phyloP scores from a whole-genome alignment of 2,113 vertebrate species.

The Gavialis gangeticus region DNA sequence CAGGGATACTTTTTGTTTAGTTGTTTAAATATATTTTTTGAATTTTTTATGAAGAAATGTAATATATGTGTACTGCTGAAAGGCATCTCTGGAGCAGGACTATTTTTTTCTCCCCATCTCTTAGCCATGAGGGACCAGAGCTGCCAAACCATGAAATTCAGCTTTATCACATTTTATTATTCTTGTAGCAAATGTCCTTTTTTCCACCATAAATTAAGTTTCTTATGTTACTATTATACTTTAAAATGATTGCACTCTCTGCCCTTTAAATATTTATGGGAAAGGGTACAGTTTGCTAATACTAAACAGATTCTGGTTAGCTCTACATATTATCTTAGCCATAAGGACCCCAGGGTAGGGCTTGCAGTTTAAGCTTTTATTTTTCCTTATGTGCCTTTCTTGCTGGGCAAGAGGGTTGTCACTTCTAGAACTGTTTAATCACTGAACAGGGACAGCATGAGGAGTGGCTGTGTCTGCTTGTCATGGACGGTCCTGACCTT shows the following conservation, averaged over 20 bases:
- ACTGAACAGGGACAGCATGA: background rate
- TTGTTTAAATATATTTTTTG: constrained; percentile 45
- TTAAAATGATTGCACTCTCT: constrained; percentile 60
- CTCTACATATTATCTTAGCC: background rate
- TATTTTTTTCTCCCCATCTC: constrained; percentile 32
- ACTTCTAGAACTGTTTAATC: background rate
- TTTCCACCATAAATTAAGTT: constrained; percentile 50
- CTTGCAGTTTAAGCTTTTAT: background rate
- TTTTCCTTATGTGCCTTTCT: background rate
- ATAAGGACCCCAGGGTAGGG: background rate
- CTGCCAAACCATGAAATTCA: constrained; percentile 54
- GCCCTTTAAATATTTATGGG: constrained; percentile 51
- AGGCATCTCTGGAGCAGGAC: constrained; percentile 34
- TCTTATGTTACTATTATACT: constrained; percentile 71
- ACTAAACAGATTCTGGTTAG: constrained; percentile 6
- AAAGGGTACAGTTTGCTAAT: constrained; percentile 3
- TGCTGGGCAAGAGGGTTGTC: background rate
- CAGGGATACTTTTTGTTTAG: constrained; percentile 16
- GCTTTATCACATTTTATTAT: constrained; percentile 67
- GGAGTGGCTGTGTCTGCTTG: background rate
- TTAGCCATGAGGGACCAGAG: background rate
- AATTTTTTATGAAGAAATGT: constrained; percentile 2
- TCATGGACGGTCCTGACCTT: constrained; percentile 32
- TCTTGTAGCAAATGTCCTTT: constrained; percentile 64
- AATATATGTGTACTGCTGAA: constrained; percentile 15